A percentile compares a stretch with the other conserved stretches of the same genome.
Evolutionary conservation across 2,888 invertebrate genomes (phyloP).

Genomic region (Macrophya annulata): DNA sequence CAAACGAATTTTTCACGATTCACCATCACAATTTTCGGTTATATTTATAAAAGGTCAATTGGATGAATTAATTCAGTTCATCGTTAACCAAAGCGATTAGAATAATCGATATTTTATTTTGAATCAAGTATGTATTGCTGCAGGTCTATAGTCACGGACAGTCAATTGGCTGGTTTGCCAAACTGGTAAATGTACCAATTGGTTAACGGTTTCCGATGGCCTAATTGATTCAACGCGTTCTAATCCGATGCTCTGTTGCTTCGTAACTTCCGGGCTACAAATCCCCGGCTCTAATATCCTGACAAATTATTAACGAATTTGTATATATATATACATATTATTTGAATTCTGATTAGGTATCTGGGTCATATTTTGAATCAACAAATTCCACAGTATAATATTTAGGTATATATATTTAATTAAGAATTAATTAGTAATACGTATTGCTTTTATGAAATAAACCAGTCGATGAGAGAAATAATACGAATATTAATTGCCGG

Average conservation of each 20-base stretch:
- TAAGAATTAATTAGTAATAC: neutral
- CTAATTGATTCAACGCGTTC: slow-evolving; percentile 43
- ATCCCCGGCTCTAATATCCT: neutral
- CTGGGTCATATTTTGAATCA: neutral
- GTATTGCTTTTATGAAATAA: neutral
- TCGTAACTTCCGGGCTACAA: slow-evolving; percentile 26
- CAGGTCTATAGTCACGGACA: neutral
- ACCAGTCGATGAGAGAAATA: neutral
- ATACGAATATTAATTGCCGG: neutral
- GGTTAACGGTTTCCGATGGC: slow-evolving; percentile 44
- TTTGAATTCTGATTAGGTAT: neutral
- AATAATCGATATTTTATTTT: neutral
- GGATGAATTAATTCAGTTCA: slow-evolving; percentile 10
- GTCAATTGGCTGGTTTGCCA: neutral
- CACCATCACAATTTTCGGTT: neutral
- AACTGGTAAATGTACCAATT: slow-evolving; percentile 33
- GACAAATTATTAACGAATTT: slow-evolving; percentile 13
- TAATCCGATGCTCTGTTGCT: slow-evolving; percentile 33
- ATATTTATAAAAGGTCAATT: neutral
- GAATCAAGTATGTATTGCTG: neutral
- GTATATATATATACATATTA: no score
- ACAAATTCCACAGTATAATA: neutral
- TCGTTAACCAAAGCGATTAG: neutral
- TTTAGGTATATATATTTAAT: no score
- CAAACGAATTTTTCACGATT: neutral